These are phyloP conservation scores for Melanotaenia maccullochi DNA, from an alignment of 2,797 vertebrate species.

Conservation along the genomic window DNA sequence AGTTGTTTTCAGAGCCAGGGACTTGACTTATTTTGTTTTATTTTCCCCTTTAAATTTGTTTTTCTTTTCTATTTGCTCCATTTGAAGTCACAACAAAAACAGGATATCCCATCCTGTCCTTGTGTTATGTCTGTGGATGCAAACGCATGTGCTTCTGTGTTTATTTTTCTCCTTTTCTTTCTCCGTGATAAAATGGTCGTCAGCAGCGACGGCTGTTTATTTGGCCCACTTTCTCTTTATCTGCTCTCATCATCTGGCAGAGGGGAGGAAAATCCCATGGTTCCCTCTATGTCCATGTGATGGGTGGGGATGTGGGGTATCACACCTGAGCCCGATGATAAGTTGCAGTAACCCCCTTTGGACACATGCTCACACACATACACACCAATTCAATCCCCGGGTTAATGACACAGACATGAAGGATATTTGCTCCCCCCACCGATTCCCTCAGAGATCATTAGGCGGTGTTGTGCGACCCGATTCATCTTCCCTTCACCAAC, in stretches of 20 bases:
- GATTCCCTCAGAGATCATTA: slow-evolving; percentile 73
- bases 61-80: slow-evolving; percentile 22
- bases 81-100: slow-evolving; percentile 69
- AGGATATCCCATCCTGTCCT: slow-evolving; percentile 66
- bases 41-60: slow-evolving; percentile 19
- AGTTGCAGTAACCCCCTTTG: slow-evolving; percentile 50
- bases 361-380: slow-evolving; percentile 33
- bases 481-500: slow-evolving; percentile 73
- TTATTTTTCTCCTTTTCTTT: slow-evolving; percentile 31
- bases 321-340: slow-evolving; percentile 77
- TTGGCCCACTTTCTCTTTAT: slow-evolving; percentile 81
- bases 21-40: slow-evolving; percentile 34
- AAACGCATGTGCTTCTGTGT: slow-evolving; percentile 42
- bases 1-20: slow-evolving; percentile 38
- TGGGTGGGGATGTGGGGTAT: slow-evolving; percentile 53
- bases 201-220: slow-evolving; percentile 75
- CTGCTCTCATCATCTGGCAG: slow-evolving; percentile 74
- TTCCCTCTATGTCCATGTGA: slow-evolving; percentile 47
- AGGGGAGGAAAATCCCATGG: slow-evolving; percentile 68
- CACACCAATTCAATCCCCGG: slow-evolving; percentile 53
- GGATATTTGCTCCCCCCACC: slow-evolving; percentile 56
- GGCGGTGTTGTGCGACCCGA: slow-evolving; percentile 68
- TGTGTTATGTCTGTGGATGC: slow-evolving; percentile 42
- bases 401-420: slow-evolving; percentile 76
- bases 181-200: slow-evolving; percentile 69